Evolutionary conservation across 2,888 invertebrate species (phyloP).

Genomic region (Cryptocheilus praepositus): DNA sequence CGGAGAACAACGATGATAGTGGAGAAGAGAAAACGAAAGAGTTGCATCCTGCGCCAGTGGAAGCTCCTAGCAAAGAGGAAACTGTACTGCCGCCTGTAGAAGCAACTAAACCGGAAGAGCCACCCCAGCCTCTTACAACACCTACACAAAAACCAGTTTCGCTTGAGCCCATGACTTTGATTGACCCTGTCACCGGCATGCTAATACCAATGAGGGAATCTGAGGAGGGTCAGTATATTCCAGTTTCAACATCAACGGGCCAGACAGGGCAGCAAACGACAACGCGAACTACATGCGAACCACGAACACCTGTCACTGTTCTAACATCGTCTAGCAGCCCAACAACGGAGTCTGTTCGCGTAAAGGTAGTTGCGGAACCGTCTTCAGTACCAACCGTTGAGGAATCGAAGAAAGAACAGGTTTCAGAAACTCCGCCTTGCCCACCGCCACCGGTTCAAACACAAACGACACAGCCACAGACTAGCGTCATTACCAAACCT

Average conservation of each 20-base stretch:
- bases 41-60: slow-evolving; percentile 21
- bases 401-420: slow-evolving; percentile 54
- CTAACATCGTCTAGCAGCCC: slow-evolving; percentile 39
- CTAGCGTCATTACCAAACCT: slow-evolving; percentile 66
- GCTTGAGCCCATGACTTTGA: slow-evolving; percentile 80
- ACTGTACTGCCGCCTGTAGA: slow-evolving; percentile 40
- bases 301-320: slow-evolving; percentile 41
- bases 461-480: slow-evolving; percentile 48
- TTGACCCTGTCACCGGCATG: slow-evolving; percentile 86
- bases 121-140: slow-evolving; percentile 29
- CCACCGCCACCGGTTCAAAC: slow-evolving; percentile 25
- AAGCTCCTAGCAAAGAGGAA: slow-evolving; percentile 47
- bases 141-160: slow-evolving; percentile 58
- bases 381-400: slow-evolving; percentile 69
- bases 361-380: slow-evolving; percentile 66
- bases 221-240: slow-evolving; percentile 83
- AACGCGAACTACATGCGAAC: slow-evolving; percentile 53
- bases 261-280: slow-evolving; percentile 49
- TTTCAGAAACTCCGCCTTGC: slow-evolving; percentile 37
- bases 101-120: slow-evolving; percentile 54
- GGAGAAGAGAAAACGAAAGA: slow-evolving; percentile 77
- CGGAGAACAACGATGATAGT: slow-evolving; percentile 81
- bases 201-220: slow-evolving; percentile 83
- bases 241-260: slow-evolving; percentile 73
- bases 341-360: slow-evolving; percentile 47